phyloP scores from a whole-genome alignment of 2,888 invertebrate genomes.

The Syrista parreyssii region DNA sequence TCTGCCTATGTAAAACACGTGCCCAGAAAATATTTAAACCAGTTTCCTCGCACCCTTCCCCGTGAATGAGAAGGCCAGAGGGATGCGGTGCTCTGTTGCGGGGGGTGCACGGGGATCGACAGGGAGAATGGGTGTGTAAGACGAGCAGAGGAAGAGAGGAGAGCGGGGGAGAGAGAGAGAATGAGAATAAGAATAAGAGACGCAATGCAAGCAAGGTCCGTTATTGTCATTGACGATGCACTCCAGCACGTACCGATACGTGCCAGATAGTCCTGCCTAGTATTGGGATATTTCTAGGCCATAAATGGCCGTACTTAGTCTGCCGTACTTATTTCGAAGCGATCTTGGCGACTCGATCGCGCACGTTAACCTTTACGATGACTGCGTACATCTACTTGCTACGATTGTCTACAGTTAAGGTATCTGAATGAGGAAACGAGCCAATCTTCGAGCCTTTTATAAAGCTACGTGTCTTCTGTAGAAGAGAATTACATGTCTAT shows the following conservation, averaged over 20 bases:
- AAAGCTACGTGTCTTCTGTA: background rate
- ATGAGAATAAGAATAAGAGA: background rate
- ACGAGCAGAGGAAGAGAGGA: background rate
- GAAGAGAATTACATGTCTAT: background rate
- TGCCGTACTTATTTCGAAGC: background rate
- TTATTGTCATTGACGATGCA: slow-evolving; percentile 46
- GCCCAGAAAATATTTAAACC: slow-evolving; percentile 54
- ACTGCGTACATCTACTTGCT: background rate
- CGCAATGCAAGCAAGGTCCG: slow-evolving; percentile 15
- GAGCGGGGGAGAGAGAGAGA: background rate
- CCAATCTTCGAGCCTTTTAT: background rate
- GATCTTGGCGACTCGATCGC: background rate
- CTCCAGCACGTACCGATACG: slow-evolving; percentile 19
- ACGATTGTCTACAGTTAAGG: background rate
- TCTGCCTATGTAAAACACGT: slow-evolving; percentile 55
- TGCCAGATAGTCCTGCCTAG: background rate
- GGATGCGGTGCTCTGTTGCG: background rate
- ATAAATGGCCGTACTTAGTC: background rate
- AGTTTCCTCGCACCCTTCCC: slow-evolving; percentile 36
- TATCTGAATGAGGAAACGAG: background rate
- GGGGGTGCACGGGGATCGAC: background rate
- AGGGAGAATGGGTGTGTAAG: background rate
- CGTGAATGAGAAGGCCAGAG: background rate
- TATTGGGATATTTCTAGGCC: background rate
- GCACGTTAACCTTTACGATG: background rate